Base-by-base conservation (phyloP, 2,888 invertebrate genomes). In the Athalia rosae region DNA sequence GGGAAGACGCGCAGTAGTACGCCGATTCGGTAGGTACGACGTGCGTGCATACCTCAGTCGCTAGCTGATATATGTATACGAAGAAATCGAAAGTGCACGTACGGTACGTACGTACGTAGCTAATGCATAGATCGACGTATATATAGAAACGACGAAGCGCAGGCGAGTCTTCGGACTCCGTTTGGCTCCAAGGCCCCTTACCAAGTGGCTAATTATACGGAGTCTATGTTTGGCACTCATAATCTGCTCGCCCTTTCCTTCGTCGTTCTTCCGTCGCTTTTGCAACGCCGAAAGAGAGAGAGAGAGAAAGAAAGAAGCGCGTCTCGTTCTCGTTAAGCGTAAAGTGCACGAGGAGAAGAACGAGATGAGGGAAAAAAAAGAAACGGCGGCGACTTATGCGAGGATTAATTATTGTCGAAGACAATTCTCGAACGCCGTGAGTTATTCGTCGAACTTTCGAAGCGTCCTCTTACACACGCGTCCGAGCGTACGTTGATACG, bases 151-250 rank as follows among this genome's bases (percentile, higher is more conserved):
- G 61, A 41, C 13, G 67, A 61, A 61, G 50, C 47, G 48, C 73
- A 61, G 71, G 28, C 28, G 28, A 59, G 71, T 45, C 58, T 56
- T 45, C 73, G 61, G 61, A 61, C 80, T 80, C 77, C 76, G 82
- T 78, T 79, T 80, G 79, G 76, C 78, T 79, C 79, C 82, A 83
- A 84, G 82, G 81, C 78, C 82, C 81, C 84, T 28, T 28, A 74
- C 73, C 84, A 82, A 83, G 82, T 80, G 83, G 85, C 88, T 89
- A 88, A 89, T 89, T 88, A 88, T 87, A 89, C 83, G 78, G 83
- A 84, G 83, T 85, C 88, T 87, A 88, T 86, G 82, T 88, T 88
- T 86, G 86, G 86, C 84, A 79, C 78, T 78, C 77, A 79, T 74
- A 61, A 74, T 61, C 59, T 61, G 47, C 73, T 15, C 7, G 48